phyloP scores from a whole-genome alignment of 1,140 invertebrate species.

The Zaprionus lachaisei region DNA sequence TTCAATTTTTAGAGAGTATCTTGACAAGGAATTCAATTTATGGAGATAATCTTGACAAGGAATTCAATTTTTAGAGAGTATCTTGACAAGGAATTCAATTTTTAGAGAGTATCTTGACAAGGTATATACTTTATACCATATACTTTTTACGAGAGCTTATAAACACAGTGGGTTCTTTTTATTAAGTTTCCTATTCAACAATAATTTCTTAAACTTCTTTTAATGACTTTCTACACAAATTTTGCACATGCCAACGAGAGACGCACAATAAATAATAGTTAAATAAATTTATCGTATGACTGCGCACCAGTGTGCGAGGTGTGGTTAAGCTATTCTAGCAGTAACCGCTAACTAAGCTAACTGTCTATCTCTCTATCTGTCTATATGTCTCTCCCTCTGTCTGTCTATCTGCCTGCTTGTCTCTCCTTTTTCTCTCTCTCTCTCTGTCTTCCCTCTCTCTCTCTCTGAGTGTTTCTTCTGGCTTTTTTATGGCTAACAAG shows the following conservation, averaged over 20 bases:
- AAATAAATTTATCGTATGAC: background rate
- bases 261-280: too few relatives aligned
- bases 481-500: conserved; percentile 63
- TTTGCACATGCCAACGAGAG: background rate
- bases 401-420: background rate
- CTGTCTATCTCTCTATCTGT: background rate
- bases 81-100: too few relatives aligned
- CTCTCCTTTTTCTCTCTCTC: background rate
- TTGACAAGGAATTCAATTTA: background rate
- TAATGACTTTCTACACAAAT: background rate
- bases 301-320: conserved; percentile 17
- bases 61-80: too few relatives aligned
- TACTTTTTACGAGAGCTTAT: background rate
- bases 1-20: background rate
- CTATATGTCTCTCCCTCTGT: background rate
- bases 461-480: background rate
- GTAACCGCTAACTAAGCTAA: background rate
- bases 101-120: too few relatives aligned
- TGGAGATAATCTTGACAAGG: background rate
- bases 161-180: background rate
- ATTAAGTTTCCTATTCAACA: background rate
- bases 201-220: background rate
- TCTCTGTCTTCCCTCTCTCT: background rate
- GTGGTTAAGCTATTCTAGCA: background rate
- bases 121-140: too few relatives aligned